Evolutionary conservation across 1,140 invertebrate species (phyloP), one percentile per base, ranked within the genome.

Genomic region (Drosophila mayri): DNA sequence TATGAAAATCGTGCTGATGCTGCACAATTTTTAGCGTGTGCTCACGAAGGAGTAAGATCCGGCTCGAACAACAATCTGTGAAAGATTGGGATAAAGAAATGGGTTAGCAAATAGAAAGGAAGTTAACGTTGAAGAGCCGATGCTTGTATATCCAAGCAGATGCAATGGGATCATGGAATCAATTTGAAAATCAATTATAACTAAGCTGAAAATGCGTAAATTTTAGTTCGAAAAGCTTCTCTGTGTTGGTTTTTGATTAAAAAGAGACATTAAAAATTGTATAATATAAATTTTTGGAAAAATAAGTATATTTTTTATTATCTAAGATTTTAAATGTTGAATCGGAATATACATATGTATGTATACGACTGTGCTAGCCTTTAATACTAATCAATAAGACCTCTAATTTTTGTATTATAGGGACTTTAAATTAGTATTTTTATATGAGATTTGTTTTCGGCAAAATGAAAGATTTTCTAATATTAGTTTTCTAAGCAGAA

Each of bases 21-120:
- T 88, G 67, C 62, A 86, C 82, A 54, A 92, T 87, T 59, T 91
- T 83, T 41, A 92, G 78, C 46, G 91, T 92, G 60, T 92, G 91
- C 71, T 91, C 79, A 68, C 85, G 91, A 47, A 92, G 70, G 35
- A 92, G 85, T 92, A 92, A 83, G 70, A 92, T 92, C 68, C 91
- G 91, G 91, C 91, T 92, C 60, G 91, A 91, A 92, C 91, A 92
- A 92, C 91, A 92, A 92, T 92, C 91, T 92, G 40, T 3, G 22
- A 14, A n/a, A 0, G 16, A 41, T 28, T 44, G 12, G 43, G 20
- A 50, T n/a, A 32, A 20, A 14, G 30, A 20, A 16, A 54, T 37
- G 12, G n/a, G 2, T 12, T 30, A 32, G 18, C 3, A n/a, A 28
- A 8, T 10, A n/a, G 14, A 16, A 28, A 10, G 14, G 1, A 28